A percentile compares a stretch with the other conserved stretches of the same genome.
These are phyloP conservation scores for Piezodorus guildinii DNA, from an alignment of 1,140 invertebrate species.

Conservation along the genomic window DNA sequence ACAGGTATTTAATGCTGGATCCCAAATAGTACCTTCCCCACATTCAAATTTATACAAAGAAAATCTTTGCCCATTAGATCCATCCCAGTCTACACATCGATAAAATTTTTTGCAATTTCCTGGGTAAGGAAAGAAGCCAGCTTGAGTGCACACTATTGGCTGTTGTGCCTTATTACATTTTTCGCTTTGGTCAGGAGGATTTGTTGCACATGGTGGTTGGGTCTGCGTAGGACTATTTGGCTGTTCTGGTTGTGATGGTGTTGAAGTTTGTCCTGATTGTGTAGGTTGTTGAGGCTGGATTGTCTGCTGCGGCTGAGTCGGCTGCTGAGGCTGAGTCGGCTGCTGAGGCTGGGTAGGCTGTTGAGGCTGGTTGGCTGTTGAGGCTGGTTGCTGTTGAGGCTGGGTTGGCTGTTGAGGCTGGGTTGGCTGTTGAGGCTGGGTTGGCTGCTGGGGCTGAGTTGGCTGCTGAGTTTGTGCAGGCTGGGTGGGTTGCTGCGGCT, in stretches of 20 bases:
- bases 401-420: conserved; percentile 17
- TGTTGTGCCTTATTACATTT: conserved; percentile 7
- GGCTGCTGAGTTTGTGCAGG: conserved; percentile 7
- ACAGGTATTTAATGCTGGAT: conserved; percentile 39
- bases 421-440: conserved; percentile 15
- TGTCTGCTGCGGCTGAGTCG: not conserved
- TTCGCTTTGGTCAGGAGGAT: conserved; percentile 5
- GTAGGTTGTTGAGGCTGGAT: conserved; percentile 12
- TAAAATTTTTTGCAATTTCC: conserved; percentile 58
- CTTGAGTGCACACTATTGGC: conserved; percentile 29
- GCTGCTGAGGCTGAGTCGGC: not conserved
- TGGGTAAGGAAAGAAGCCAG: conserved; percentile 51
- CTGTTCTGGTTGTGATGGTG: conserved; percentile 1
- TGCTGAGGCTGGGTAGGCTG: conserved; percentile 16
- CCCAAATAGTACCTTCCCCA: conserved; percentile 42
- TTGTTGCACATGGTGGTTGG: not conserved
- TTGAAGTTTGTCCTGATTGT: not conserved
- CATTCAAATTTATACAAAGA: conserved; percentile 43
- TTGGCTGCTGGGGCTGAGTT: conserved; percentile 12
- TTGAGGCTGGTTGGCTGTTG: conserved; percentile 12
- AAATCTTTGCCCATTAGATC: conserved; percentile 46
- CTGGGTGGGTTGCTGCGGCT: conserved; percentile 16
- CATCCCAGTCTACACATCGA: conserved; percentile 49
- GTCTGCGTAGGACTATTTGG: conserved; percentile 18
- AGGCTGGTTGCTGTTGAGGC: conserved; percentile 9